Base-by-base conservation (phyloP, 2,113 vertebrate genomes). In the Coturnix japonica region DNA sequence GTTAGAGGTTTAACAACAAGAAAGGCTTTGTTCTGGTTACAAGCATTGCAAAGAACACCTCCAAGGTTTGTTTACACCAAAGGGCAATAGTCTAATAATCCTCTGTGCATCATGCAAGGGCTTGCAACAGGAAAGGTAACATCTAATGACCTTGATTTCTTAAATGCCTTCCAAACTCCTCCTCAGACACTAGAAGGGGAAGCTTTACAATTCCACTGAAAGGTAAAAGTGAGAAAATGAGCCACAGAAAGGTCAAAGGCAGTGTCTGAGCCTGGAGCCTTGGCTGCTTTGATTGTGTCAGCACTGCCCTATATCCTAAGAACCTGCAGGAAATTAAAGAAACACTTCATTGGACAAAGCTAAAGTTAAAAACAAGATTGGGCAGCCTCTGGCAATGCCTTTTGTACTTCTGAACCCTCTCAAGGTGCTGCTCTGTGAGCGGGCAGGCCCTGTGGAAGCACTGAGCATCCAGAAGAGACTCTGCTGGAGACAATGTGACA, bases 1-100 rank as follows among this genome's bases (percentile, higher is more conserved):
- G 84, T 82, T 30, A 47, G 91, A 95, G 71, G 67, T 80, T 91
- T 95, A 94, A 91, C 72, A 31, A 85, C 0, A 22, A 4, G 4
- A 59, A 92, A 86, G 92, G 91, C 96, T 96, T 96, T 96, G 95
- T 96, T 95, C 95, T 96, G 95, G 94, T 95, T 94, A 92, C 89
- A 30, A 60, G 75, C 66, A n/a, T 1, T 51, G 85, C 87, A 91
- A 60, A 87, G 96, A 93, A 89, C 81, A 67, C 56, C 93, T 89
- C 94, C 67, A 5, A 87, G 87, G 78, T 85, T 93, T 95, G 94
- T 96, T 96, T 96, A 91, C 89, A 94, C 92, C 94, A 93, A 93
- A 96, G 95, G 91, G 94, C 86, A 93, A 91, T 39, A 74, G 83
- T 75, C 88, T 95, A 96, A 93, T 95, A 56, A 95, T 78, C 87